Percentiles rank a stretch among this genome's conserved stretches.
phyloP scores from a whole-genome alignment of 2,888 invertebrate genomes.

The Petrophora chlorosata region DNA sequence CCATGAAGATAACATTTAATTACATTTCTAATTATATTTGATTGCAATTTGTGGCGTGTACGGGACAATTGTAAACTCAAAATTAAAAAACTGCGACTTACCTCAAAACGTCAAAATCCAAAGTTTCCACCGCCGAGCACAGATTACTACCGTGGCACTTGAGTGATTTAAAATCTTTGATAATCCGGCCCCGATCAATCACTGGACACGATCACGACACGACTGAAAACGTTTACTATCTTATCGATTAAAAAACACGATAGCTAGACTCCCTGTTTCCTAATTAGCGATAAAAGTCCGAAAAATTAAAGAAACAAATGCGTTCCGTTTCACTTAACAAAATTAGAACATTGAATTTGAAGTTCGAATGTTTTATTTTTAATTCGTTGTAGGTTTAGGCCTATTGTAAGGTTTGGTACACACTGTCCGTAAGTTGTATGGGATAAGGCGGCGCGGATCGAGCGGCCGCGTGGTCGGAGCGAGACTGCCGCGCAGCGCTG shows the following conservation, averaged over 20 bases:
- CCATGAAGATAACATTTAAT: no score
- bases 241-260: conserved; percentile 57
- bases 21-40: no score
- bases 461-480: conserved; percentile 56
- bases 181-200: conserved; percentile 58
- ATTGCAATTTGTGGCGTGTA: neutral
- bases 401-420: conserved; percentile 36
- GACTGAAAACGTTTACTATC: conserved; percentile 55
- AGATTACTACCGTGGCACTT: conserved; percentile 40
- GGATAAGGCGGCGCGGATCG: conserved; percentile 43
- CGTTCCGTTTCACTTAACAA: conserved; percentile 10
- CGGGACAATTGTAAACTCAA: neutral
- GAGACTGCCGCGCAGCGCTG: conserved; percentile 68
- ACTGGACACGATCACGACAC: conserved; percentile 68
- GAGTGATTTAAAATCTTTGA: conserved; percentile 55
- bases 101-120: conserved; percentile 71
- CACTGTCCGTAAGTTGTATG: conserved; percentile 39
- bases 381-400: conserved; percentile 53
- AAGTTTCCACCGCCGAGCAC: conserved; percentile 43
- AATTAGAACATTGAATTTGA: neutral
- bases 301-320: conserved; percentile 26
- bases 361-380: conserved; percentile 20
- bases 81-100: conserved; percentile 49
- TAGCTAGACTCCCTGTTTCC: conserved; percentile 37
- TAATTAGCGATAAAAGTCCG: conserved; percentile 49